phyloP scores from a whole-genome alignment of 2,797 vertebrate genomes.

The Echeneis naucrates region DNA sequence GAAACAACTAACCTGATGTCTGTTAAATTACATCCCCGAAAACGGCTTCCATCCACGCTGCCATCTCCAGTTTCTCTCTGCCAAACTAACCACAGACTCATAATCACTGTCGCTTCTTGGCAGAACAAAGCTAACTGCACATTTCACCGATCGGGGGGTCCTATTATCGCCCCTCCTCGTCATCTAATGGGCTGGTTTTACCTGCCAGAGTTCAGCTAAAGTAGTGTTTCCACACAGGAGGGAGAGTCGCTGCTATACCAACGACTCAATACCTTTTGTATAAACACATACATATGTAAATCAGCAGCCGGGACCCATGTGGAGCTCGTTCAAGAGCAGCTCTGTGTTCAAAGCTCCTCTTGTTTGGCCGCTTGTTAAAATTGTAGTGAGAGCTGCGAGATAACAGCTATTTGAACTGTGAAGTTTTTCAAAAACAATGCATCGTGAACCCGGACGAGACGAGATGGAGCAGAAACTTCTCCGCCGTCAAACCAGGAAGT shows the following conservation, averaged over 20 bases:
- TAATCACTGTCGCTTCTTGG: conserved; percentile 18
- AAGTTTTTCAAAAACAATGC: neutral
- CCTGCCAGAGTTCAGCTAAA: conserved; percentile 53
- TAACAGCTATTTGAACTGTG: conserved; percentile 2
- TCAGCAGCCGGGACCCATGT: conserved; percentile 32
- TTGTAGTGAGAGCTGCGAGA: conserved; percentile 11
- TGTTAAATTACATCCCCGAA: neutral
- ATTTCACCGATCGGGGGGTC: conserved; percentile 48
- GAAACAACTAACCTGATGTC: neutral
- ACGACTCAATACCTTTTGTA: conserved; percentile 37
- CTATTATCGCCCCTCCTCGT: conserved; percentile 38
- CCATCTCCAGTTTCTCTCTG: neutral
- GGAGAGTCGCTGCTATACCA: conserved; percentile 21
- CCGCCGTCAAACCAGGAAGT: too few species aligned
- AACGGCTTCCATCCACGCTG: neutral
- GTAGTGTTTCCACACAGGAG: conserved; percentile 45
- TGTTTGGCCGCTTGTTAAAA: conserved; percentile 21
- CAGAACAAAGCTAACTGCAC: conserved; percentile 34
- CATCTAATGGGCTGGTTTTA: conserved; percentile 51
- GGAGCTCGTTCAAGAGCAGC: conserved; percentile 32
- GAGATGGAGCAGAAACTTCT: neutral
- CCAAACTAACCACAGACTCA: conserved; percentile 30
- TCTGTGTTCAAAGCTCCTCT: conserved; percentile 21
- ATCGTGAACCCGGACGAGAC: accelerated
- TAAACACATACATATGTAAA: conserved; percentile 63